Evolutionary conservation across 2,888 invertebrate genomes (phyloP), one percentile per base, ranked within the genome.

Genomic region (Rapana venosa): DNA sequence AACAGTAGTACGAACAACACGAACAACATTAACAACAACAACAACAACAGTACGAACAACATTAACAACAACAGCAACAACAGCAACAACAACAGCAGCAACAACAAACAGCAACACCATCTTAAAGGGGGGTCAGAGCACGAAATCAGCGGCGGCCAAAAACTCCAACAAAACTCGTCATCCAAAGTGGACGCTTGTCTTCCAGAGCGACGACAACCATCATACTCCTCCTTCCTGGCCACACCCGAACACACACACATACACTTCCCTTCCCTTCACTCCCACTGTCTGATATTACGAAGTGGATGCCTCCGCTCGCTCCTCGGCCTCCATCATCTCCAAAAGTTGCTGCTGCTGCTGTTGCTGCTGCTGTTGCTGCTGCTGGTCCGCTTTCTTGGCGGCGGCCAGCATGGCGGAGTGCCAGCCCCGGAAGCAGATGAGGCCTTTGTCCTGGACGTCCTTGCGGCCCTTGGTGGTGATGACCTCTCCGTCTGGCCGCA

Each of bases 391-490:
- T 88, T 89, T 89, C 85, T 89, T 89, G 85, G 86, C 86, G 36
- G 90, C 88, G n/a, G 90, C 86, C 91, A 89, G 4, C 89, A 89
- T 89, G 58, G 93, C 90, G 17, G 92, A 92, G 66, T 91, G 90
- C 94, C 94, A 94, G 87, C 91, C 93, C 20, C 94, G 92, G 89
- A 93, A 94, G 84, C 93, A 93, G 87, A 94, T 93, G 13, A 93
- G 92, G 2, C 94, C 94, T 83, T 94, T 94, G 90, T 95, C 95
- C 91, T 96, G 95, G n/a, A 97, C 95, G 89, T 96, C 96, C 89
- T 94, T 95, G 77, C 96, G 94, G 8, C 96, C 97, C 90, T 96
- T 96, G 87, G 93, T 93, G 4, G 96, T 96, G 88, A 96, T 94
- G 6, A 96, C 92, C 26, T 95, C 94, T 15, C 97, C 96, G 93